A percentile compares a stretch with the other conserved stretches of the same genome.
phyloP scores from a whole-genome alignment of 2,888 invertebrate genomes.

The Allolobophora icterica region DNA sequence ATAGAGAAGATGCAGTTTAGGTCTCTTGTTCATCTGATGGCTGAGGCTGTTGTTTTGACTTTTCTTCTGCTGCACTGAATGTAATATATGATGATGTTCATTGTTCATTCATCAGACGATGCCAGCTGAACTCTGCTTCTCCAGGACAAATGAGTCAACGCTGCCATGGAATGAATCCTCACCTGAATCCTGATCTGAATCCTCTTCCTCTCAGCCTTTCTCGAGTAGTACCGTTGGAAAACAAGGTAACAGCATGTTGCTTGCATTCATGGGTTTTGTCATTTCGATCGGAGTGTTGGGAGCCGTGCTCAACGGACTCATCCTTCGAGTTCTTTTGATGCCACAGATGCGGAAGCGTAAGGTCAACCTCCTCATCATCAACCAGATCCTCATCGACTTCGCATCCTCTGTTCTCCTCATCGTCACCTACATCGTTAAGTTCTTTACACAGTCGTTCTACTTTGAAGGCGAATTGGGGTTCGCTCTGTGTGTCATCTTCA shows the following conservation, averaged over 20 bases:
- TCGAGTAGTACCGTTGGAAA: background rate
- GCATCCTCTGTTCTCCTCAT: background rate
- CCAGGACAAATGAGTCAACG: background rate
- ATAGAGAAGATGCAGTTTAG: too few relatives aligned
- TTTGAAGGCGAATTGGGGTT: background rate
- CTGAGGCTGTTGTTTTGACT: too few relatives aligned
- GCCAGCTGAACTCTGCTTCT: too few relatives aligned
- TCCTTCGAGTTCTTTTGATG: background rate
- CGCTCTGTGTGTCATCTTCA: background rate
- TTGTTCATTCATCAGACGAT: background rate
- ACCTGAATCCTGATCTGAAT: background rate
- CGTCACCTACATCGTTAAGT: background rate
- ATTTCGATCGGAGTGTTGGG: background rate
- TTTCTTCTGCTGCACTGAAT: too few relatives aligned
- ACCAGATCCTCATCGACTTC: slow-evolving; percentile 24
- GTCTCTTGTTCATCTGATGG: too few relatives aligned
- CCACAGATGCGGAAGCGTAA: background rate
- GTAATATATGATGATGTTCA: background rate
- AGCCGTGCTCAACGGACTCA: background rate
- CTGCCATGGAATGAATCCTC: background rate
- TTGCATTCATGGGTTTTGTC: background rate
- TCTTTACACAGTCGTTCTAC: background rate
- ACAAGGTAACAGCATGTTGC: background rate
- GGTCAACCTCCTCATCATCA: slow-evolving; percentile 14
- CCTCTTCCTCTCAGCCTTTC: background rate